phyloP scores from a whole-genome alignment of 2,797 vertebrate species.

The Artibeus jamaicensis region DNA sequence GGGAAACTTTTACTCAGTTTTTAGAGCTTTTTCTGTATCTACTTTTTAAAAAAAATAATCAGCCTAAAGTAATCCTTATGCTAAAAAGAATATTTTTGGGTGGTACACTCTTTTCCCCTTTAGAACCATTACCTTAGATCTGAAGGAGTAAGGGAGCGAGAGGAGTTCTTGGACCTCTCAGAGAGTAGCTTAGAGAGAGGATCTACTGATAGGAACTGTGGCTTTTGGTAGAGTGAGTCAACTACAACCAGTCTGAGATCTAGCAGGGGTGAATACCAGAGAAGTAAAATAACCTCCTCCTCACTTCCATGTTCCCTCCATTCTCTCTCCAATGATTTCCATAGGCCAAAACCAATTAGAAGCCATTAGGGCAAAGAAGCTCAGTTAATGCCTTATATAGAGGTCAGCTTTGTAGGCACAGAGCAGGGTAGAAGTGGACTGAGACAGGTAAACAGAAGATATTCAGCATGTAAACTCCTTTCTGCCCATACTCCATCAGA shows the following conservation, averaged over 20 bases:
- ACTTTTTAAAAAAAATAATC: not conserved
- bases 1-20: not conserved
- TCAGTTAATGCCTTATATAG: not conserved
- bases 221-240: not conserved
- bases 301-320: not conserved
- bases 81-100: not conserved
- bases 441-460: not conserved
- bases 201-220: not conserved
- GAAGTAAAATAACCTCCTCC: not conserved
- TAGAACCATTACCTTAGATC: not conserved
- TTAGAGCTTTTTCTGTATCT: not conserved
- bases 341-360: not conserved
- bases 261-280: not conserved
- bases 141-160: not conserved
- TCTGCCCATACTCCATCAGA: not conserved
- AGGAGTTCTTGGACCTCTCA: not conserved
- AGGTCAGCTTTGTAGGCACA: not conserved
- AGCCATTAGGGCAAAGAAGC: not conserved
- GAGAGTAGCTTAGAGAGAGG: not conserved
- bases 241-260: not conserved
- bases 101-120: not conserved
- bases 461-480: not conserved
- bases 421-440: not conserved
- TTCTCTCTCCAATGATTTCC: not conserved
- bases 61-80: not conserved